Conservation (phyloP, 2,797 vertebrate species). For the Alosa sapidissima region DNA sequence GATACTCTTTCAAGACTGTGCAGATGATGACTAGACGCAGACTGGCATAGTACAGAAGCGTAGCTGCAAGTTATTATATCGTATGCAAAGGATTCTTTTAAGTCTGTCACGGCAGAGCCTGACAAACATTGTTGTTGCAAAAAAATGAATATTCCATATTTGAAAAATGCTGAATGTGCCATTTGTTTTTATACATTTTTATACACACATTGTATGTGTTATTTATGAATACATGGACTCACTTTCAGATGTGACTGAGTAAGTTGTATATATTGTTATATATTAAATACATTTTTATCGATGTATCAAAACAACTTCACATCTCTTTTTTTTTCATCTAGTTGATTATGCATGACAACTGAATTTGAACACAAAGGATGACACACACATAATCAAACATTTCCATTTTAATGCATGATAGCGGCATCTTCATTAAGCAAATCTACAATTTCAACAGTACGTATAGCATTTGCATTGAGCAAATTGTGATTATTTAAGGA, state of each 20-base stretch:
- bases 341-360: not conserved
- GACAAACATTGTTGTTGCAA: not conserved
- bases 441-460: not conserved
- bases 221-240: slow-evolving; percentile 13
- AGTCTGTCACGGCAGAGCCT: slow-evolving; percentile 1
- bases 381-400: not conserved
- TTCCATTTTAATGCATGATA: not conserved
- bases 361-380: not conserved
- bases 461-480: not conserved
- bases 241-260: slow-evolving; percentile 1
- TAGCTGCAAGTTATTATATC: not conserved
- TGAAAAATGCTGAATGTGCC: not conserved
- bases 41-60: slow-evolving; percentile 48
- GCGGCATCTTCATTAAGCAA: not conserved
- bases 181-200: not conserved
- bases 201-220: slow-evolving; percentile 26
- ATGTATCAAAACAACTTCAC: slow-evolving; percentile 42
- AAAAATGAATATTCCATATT: not conserved
- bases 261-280: slow-evolving; percentile 48
- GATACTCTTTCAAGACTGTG: slow-evolving; percentile 79
- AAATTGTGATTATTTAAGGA: not conserved
- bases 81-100: not conserved
- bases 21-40: slow-evolving; percentile 79
- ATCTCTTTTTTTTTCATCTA: not conserved
- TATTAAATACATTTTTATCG: slow-evolving; percentile 55